Evolutionary conservation across 2,888 invertebrate species (phyloP).

Genomic region (Amblyjoppa proteus): DNA sequence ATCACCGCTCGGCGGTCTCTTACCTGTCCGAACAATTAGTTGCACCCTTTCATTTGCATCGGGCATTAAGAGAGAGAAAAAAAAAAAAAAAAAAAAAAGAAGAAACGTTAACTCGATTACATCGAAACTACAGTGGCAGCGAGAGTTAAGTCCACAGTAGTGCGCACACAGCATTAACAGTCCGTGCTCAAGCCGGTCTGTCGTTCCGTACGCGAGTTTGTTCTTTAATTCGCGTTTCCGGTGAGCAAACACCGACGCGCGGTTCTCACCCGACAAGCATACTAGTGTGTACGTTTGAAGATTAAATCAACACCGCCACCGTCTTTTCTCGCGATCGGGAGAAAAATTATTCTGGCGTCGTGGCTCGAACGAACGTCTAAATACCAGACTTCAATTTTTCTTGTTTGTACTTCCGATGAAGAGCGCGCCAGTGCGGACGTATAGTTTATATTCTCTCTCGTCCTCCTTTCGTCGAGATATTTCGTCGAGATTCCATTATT

Average conservation of each 20-base stretch:
- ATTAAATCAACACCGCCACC: slow-evolving; percentile 53
- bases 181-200: background rate
- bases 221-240: slow-evolving; percentile 61
- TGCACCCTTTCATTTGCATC: slow-evolving; percentile 72
- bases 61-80: slow-evolving; percentile 23
- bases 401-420: slow-evolving; percentile 5
- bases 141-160: slow-evolving; percentile 1
- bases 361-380: slow-evolving; percentile 1
- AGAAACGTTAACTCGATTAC: slow-evolving; percentile 64
- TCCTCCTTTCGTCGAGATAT: slow-evolving; percentile 13
- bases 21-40: slow-evolving; percentile 67
- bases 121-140: slow-evolving; percentile 54
- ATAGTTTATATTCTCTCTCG: slow-evolving; percentile 5
- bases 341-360: slow-evolving; percentile 33
- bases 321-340: slow-evolving; percentile 52
- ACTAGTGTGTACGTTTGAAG: slow-evolving; percentile 40
- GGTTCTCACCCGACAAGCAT: slow-evolving; percentile 44
- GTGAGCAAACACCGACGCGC: slow-evolving; percentile 22
- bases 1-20: slow-evolving; percentile 74
- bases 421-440: background rate
- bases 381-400: slow-evolving; percentile 30
- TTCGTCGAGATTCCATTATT: slow-evolving; percentile 60
- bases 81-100: background rate
- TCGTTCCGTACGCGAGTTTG: slow-evolving; percentile 18
- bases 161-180: background rate